Evolutionary conservation across 2,888 invertebrate species (phyloP).

Genomic region (Eilema sororculum): DNA sequence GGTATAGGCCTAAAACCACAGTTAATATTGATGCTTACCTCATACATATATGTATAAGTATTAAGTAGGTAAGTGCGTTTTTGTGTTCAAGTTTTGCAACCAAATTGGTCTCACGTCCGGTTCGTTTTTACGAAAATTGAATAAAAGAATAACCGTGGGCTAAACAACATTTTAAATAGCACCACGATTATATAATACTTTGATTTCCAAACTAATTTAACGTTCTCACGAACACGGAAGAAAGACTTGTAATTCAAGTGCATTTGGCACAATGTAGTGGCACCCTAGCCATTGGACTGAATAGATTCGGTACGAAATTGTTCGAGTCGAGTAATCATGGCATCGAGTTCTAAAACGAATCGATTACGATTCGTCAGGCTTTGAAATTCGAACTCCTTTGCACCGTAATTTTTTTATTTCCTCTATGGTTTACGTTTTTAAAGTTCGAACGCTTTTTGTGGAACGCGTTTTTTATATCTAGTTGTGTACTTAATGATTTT

Average conservation of each 20-base stretch:
- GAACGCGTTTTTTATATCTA: background rate
- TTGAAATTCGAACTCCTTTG: slow-evolving; percentile 67
- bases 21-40: background rate
- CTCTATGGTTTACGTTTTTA: slow-evolving; percentile 39
- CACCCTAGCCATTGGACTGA: slow-evolving; percentile 62
- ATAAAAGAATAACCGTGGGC: slow-evolving; percentile 20
- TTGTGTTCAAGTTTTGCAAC: slow-evolving; percentile 8
- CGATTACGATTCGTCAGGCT: slow-evolving; percentile 70
- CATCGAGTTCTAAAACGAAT: slow-evolving; percentile 66
- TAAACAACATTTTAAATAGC: slow-evolving; percentile 36
- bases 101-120: slow-evolving; percentile 11
- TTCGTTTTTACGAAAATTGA: slow-evolving; percentile 12
- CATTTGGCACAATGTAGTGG: slow-evolving; percentile 59
- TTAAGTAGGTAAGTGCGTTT: background rate
- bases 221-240: slow-evolving; percentile 64
- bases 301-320: slow-evolving; percentile 55
- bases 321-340: slow-evolving; percentile 52
- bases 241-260: slow-evolving; percentile 54
- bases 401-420: slow-evolving; percentile 54
- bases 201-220: slow-evolving; percentile 54
- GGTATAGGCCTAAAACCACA: background rate
- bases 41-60: background rate
- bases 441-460: slow-evolving; percentile 37
- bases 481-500: background rate
- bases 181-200: slow-evolving; percentile 44